A percentile compares a stretch with the other conserved stretches of the same genome.
These are phyloP conservation scores for Leptinotarsa texana DNA, from an alignment of 1,140 invertebrate genomes.

Conservation along the genomic window DNA sequence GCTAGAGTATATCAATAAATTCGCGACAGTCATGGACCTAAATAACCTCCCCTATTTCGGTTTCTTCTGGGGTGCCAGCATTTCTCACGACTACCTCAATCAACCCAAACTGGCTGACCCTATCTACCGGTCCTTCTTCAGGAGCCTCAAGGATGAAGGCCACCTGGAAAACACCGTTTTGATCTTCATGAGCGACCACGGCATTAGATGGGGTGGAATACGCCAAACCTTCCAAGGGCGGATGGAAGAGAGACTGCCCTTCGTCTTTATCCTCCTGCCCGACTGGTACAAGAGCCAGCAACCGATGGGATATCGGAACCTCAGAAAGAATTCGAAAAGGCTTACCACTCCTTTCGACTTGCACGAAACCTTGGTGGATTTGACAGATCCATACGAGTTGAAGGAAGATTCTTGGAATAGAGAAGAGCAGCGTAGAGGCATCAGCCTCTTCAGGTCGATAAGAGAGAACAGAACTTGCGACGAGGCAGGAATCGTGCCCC, in stretches of 20 bases:
- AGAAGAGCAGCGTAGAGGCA: constrained; percentile 50
- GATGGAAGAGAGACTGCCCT: constrained; percentile 87
- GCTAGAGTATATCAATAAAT: constrained; percentile 64
- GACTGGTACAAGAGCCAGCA: constrained; percentile 68
- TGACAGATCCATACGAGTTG: constrained; percentile 59
- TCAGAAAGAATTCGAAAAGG: constrained; percentile 73
- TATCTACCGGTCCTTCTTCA: constrained; percentile 62
- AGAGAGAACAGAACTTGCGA: constrained; percentile 73
- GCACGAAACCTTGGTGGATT: constrained; percentile 69
- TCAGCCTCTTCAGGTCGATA: constrained; percentile 75
- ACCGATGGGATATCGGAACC: constrained; percentile 65
- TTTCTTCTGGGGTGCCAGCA: constrained; percentile 78
- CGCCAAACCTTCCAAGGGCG: constrained; percentile 80
- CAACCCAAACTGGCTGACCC: constrained; percentile 70
- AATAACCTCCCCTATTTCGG: constrained; percentile 65
- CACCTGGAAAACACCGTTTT: constrained; percentile 71
- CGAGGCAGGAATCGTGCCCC: constrained; percentile 72
- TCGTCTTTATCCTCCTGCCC: constrained; percentile 80
- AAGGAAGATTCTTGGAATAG: constrained; percentile 42
- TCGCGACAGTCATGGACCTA: constrained; percentile 60
- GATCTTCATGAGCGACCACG: constrained; percentile 92
- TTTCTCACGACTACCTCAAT: constrained; percentile 79
- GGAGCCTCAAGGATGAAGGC: constrained; percentile 62
- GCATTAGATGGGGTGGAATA: constrained; percentile 83
- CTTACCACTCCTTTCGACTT: constrained; percentile 84